Evolutionary conservation across 2,113 vertebrate genomes (phyloP).

Genomic region (Uria aalge): DNA sequence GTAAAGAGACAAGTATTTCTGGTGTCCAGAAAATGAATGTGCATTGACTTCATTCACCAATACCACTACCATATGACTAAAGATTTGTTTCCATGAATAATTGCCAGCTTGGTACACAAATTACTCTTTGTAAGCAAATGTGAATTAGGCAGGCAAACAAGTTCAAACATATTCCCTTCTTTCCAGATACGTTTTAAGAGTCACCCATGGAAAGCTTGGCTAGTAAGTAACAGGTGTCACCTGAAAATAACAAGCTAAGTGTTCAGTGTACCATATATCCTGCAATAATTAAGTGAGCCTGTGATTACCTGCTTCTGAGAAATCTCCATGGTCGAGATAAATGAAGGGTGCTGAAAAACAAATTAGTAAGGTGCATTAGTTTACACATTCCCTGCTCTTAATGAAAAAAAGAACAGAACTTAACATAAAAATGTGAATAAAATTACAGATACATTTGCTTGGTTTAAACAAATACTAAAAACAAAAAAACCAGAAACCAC

Average conservation of each 20-base stretch:
- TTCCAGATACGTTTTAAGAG: neutral
- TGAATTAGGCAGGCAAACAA: constrained; percentile 6
- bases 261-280: neutral
- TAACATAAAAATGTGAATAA: neutral
- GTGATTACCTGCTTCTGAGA: constrained; percentile 92
- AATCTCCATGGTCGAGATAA: constrained; percentile 88
- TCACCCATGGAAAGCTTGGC: neutral
- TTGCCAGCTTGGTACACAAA: constrained; percentile 4
- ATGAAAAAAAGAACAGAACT: neutral
- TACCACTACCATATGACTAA: neutral
- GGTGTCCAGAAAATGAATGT: neutral
- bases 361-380: neutral
- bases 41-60: neutral
- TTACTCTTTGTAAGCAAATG: neutral
- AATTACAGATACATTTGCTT: neutral
- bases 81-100: neutral
- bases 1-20: constrained; percentile 3
- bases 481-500: neutral
- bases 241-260: neutral
- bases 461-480: neutral
- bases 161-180: neutral
- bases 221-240: neutral
- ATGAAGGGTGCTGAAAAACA: constrained; percentile 76
- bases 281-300: neutral
- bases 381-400: neutral